These are phyloP conservation scores for Gastrophryne carolinensis DNA, from an alignment of 2,797 vertebrate genomes.

Conservation along the genomic window DNA sequence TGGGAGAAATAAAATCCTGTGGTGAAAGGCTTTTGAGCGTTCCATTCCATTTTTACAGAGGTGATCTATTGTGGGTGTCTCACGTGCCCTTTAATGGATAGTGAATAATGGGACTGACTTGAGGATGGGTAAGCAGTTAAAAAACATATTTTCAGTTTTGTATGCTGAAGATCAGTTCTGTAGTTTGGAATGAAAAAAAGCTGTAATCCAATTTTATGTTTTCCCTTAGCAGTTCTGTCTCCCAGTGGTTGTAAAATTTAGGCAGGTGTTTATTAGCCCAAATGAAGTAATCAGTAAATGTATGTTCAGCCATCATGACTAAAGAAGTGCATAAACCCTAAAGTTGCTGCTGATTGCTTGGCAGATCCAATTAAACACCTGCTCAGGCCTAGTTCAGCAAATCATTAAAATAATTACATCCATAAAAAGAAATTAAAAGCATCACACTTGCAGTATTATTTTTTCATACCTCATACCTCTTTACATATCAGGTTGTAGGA, in stretches of 20 bases:
- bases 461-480: slow-evolving; percentile 2
- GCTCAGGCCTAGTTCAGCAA: slow-evolving; percentile 47
- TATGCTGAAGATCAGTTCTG: too few relatives aligned
- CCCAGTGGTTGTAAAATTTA: slow-evolving; percentile 37
- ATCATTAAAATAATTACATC: slow-evolving; percentile 47
- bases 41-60: too few relatives aligned
- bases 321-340: slow-evolving; percentile 52
- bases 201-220: not conserved
- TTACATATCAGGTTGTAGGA: not conserved
- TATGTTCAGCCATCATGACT: slow-evolving; percentile 51
- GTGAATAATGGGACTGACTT: too few relatives aligned
- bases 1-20: too few relatives aligned
- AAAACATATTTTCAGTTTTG: too few relatives aligned
- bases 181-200: too few relatives aligned
- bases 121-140: too few relatives aligned
- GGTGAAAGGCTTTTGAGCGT: too few relatives aligned
- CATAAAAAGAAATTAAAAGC: slow-evolving; percentile 24
- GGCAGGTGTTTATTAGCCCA: slow-evolving; percentile 52
- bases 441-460: slow-evolving; percentile 14
- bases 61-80: too few relatives aligned
- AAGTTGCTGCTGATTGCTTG: slow-evolving; percentile 50
- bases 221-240: slow-evolving; percentile 1
- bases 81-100: too few relatives aligned
- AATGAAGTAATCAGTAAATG: slow-evolving; percentile 56
- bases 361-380: slow-evolving; percentile 60